These are phyloP conservation scores for Meleagris gallopavo DNA, from an alignment of 2,113 vertebrate genomes.

Conservation along the genomic window DNA sequence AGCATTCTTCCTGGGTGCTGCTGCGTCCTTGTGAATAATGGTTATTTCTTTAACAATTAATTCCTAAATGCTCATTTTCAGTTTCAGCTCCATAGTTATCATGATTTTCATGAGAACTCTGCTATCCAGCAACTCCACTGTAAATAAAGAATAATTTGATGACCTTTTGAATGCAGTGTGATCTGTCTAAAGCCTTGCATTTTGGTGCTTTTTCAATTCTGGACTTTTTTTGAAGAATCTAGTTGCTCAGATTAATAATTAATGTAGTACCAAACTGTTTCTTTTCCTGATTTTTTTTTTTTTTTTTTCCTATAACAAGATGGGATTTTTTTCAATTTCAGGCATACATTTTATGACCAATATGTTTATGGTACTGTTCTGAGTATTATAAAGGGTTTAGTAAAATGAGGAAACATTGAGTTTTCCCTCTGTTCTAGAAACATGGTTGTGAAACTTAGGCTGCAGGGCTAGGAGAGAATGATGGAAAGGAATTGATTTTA, in stretches of 20 bases:
- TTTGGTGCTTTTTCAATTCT: not conserved
- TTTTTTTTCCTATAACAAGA: not conserved
- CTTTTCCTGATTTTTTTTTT: not conserved
- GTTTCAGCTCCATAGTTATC: not conserved
- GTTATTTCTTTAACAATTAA: not conserved
- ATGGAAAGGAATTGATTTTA: not conserved
- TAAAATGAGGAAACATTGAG: not conserved
- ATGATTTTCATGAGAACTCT: not conserved
- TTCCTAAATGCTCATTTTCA: not conserved
- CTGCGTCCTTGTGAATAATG: not conserved
- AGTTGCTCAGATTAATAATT: not conserved
- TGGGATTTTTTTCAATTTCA: not conserved
- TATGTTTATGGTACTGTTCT: not conserved
- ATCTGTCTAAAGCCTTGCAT: not conserved
- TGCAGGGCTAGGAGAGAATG: not conserved
- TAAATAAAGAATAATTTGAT: not conserved
- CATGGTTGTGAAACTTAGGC: not conserved
- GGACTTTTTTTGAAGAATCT: not conserved
- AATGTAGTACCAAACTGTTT: not conserved
- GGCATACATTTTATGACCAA: not conserved
- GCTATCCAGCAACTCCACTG: not conserved
- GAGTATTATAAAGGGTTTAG: not conserved
- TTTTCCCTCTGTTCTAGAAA: not conserved
- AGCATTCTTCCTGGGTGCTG: not conserved
- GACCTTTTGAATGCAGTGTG: not conserved